Evolutionary conservation across 2,113 vertebrate genomes (phyloP), one percentile per base, ranked within the genome.

Genomic region (Mixornis gularis): DNA sequence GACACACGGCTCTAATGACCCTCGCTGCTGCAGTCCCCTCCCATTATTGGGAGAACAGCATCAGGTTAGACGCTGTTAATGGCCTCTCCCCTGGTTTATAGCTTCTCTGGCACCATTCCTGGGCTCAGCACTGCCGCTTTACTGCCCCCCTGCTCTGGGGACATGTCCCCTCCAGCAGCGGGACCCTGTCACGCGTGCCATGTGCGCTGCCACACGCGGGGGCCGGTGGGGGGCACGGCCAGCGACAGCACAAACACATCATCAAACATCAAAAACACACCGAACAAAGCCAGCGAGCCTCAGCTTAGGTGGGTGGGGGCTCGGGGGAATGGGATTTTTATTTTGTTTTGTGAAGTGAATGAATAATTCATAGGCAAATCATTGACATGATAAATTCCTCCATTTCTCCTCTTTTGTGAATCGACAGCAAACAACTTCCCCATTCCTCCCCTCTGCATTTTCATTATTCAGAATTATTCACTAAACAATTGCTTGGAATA

Each of bases 331-430:
- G 30, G 52, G 60, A 8, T 62, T 63, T 76, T 49, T 49, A 36
- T 70, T 51, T 55, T 62, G 44, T 56, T 62, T 36, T 21, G 48
- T 29, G 43, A 59, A 91, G 73, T 5, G 29, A 79, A 84, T 94
- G 91, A 96, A 94, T 95, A 88, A 95, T 95, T 95, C 93, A 94
- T 86, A 65, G 38, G 46, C 74, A 19, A 93, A 62, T 52, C 92
- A 92, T 83, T 92, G 91, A 91, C 92, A 92, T 89, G 91, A 94
- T 92, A 92, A 96, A 92, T 92, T 79, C 91, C 74, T 92, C 84
- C 63, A 22, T 91, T 94, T 69, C 86, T 86, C 81, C 78, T 70
- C 89, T 84, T 95, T 90, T 93, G 93, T 84, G 82, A 90, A 69
- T 30, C 59, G 85, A 87, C 79, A 63, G 62, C 5, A 27, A 94